A percentile compares a stretch with the other conserved stretches of the same genome.
Conservation (phyloP, 92 coral and sea anemone species). For the Virgularia gustaviana region DNA sequence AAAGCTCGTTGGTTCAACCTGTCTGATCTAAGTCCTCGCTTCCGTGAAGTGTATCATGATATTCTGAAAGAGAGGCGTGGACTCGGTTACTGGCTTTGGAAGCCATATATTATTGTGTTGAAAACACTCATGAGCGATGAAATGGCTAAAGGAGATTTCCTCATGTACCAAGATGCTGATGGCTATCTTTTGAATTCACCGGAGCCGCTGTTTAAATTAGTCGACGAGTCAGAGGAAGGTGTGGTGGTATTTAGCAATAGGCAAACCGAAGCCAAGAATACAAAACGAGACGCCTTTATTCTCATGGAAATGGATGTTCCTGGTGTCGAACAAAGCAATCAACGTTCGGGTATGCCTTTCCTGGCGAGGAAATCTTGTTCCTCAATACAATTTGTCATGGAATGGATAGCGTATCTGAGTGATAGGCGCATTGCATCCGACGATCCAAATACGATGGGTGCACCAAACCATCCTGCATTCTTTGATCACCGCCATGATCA, state of each 20-base stretch:
- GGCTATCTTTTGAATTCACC: constrained; percentile 6
- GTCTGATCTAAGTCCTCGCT: not conserved
- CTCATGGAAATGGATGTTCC: constrained; percentile 9
- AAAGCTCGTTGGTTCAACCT: constrained; percentile 6
- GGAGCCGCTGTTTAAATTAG: constrained; percentile 8
- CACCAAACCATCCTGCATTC: constrained; percentile 7
- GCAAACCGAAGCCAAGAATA: constrained; percentile 13
- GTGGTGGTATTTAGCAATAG: not conserved
- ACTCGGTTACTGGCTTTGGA: constrained; percentile 28
- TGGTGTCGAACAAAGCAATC: not conserved
- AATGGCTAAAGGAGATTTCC: constrained; percentile 17
- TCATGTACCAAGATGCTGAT: constrained; percentile 24
- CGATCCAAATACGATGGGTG: constrained; percentile 10
- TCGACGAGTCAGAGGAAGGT: constrained; percentile 11
- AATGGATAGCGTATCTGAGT: constrained; percentile 18
- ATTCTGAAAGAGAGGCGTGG: not conserved
- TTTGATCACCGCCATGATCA: constrained; percentile 28
- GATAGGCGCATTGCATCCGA: constrained; percentile 30
- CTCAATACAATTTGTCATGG: constrained; percentile 20
- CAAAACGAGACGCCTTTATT: constrained; percentile 18
- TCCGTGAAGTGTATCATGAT: not conserved
- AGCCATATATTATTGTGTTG: constrained; percentile 17
- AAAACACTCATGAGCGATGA: constrained; percentile 18
- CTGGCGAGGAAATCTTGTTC: not conserved
- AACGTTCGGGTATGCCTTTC: constrained; percentile 19